Evolutionary conservation across 2,888 invertebrate genomes (phyloP).

Genomic region (Cryptus armator): DNA sequence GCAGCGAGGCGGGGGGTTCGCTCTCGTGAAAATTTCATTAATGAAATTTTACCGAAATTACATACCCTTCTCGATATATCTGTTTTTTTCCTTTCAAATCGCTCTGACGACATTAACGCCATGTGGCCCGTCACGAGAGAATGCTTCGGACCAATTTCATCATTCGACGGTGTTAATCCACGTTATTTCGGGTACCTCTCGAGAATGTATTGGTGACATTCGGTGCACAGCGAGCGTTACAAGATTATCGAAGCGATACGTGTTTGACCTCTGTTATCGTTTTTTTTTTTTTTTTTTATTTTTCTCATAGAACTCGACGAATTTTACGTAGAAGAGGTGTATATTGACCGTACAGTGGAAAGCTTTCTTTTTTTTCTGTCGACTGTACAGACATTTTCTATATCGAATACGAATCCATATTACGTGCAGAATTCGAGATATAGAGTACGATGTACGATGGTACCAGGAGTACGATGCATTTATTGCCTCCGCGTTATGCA

Average conservation of each 20-base stretch:
- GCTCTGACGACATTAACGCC: neutral
- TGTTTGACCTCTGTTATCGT: neutral
- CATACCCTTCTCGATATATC: too few species aligned
- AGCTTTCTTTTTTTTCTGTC: neutral
- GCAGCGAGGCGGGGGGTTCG: too few species aligned
- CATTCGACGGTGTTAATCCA: too few species aligned
- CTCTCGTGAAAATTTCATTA: too few species aligned
- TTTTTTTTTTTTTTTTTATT: neutral
- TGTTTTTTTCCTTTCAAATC: too few species aligned
- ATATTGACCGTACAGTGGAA: neutral
- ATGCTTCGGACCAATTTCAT: too few species aligned
- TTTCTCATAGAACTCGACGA: neutral
- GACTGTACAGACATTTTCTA: neutral
- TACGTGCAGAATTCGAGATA: neutral
- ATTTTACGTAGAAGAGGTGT: neutral
- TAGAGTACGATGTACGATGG: too few species aligned
- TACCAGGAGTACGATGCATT: neutral
- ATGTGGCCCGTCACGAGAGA: too few species aligned
- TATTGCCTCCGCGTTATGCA: neutral
- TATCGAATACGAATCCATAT: constrained; percentile 1
- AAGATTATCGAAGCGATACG: neutral
- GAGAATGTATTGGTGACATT: too few species aligned
- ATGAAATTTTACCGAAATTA: too few species aligned
- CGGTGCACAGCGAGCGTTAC: too few species aligned
- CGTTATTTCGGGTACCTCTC: too few species aligned